These are phyloP conservation scores for Xyliphius kryptos DNA, from an alignment of 2,113 vertebrate species.

Conservation along the genomic window DNA sequence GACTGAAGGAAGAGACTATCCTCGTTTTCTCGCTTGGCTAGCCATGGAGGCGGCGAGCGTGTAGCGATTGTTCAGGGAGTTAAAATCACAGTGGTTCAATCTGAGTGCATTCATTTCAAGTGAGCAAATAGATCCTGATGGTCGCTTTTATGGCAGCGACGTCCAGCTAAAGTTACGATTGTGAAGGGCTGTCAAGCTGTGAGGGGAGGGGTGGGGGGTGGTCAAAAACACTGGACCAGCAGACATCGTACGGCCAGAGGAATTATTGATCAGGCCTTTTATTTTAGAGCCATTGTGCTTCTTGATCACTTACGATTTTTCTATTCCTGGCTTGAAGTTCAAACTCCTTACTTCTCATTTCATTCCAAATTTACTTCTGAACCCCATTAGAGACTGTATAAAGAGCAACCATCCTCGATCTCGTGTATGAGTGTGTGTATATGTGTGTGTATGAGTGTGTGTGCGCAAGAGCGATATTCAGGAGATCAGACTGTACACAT, in stretches of 20 bases:
- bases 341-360: constrained; percentile 66
- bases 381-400: constrained; percentile 75
- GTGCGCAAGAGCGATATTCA: constrained; percentile 1
- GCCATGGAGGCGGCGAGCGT: not conserved
- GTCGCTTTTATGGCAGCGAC: not conserved
- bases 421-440: constrained; percentile 57
- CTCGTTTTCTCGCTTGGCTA: not conserved
- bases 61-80: constrained; percentile 5
- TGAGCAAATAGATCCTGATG: not conserved
- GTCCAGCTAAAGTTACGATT: not conserved
- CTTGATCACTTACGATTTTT: constrained; percentile 5
- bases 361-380: constrained; percentile 62
- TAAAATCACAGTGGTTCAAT: not conserved
- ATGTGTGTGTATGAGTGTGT: constrained; percentile 17
- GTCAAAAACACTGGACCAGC: constrained; percentile 40
- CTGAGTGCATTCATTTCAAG: not conserved
- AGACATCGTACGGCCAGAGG: constrained; percentile 12
- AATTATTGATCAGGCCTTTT: constrained; percentile 8
- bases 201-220: not conserved
- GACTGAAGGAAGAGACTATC: constrained; percentile 39
- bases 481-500: constrained; percentile 69
- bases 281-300: constrained; percentile 1
- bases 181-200: not conserved
- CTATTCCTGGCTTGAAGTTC: constrained; percentile 32
- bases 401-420: constrained; percentile 59